Evolutionary conservation across 2,113 vertebrate species (phyloP).

Genomic region (Malaclemys terrapin): DNA sequence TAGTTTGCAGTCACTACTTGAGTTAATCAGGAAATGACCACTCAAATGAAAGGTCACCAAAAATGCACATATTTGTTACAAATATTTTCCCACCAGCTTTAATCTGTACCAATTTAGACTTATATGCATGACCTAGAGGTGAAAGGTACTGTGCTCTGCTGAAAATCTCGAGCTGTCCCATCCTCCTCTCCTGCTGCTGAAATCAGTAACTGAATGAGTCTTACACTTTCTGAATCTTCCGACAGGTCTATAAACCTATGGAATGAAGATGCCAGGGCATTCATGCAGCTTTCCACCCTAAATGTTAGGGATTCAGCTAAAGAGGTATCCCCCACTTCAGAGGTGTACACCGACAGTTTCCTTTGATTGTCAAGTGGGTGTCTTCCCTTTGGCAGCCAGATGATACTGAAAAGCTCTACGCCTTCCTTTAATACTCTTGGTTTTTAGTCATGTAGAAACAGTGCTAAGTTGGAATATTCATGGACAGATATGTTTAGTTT

Average conservation of each 20-base stretch:
- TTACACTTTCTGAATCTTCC: background rate
- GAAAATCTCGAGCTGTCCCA: background rate
- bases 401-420: rapidly evolving
- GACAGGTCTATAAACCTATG: background rate
- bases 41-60: background rate
- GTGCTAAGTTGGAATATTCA: background rate
- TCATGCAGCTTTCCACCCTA: background rate
- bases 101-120: rapidly evolving
- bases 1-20: background rate
- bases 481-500: background rate
- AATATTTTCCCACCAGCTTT: background rate
- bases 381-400: background rate
- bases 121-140: background rate
- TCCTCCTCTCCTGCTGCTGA: background rate
- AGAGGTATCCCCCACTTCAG: background rate
- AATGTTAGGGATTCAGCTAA: rapidly evolving
- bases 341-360: background rate
- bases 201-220: background rate
- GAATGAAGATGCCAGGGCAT: background rate
- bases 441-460: background rate
- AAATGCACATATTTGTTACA: rapidly evolving
- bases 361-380: rapidly evolving
- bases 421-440: background rate
- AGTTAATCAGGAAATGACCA: background rate
- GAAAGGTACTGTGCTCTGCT: rapidly evolving